Percentiles rank a stretch among this genome's conserved stretches.
These are phyloP conservation scores for Motacilla tschutschensis DNA, from an alignment of 2,113 vertebrate genomes.

Conservation along the genomic window DNA sequence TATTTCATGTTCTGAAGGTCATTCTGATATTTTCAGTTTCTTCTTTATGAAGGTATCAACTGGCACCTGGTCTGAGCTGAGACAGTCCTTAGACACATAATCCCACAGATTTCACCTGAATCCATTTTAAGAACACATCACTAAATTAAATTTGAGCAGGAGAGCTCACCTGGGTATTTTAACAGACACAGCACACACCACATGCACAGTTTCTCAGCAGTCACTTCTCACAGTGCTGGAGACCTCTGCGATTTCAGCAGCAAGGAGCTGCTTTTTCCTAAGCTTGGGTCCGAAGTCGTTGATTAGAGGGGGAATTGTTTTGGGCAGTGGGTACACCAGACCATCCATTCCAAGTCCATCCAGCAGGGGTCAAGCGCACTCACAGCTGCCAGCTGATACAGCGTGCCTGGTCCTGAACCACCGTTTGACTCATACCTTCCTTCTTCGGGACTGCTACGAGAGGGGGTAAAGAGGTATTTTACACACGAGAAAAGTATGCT, in stretches of 20 bases:
- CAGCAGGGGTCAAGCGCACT: not conserved
- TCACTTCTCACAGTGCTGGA: not conserved
- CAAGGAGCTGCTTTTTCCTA: not conserved
- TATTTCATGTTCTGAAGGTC: not conserved
- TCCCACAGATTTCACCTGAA: not conserved
- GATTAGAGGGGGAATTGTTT: not conserved
- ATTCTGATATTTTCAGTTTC: not conserved
- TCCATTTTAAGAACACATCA: not conserved
- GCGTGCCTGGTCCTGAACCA: not conserved
- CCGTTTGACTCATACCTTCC: not conserved
- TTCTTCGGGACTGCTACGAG: not conserved
- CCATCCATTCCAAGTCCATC: not conserved
- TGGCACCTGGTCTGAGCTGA: not conserved
- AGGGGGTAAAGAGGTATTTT: not conserved
- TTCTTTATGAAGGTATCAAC: not conserved
- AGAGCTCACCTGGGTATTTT: rapidly evolving
- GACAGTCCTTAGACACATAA: not conserved
- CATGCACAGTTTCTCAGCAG: not conserved
- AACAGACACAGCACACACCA: not conserved
- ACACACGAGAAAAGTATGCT: not conserved
- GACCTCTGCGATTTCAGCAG: not conserved
- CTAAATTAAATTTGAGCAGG: not conserved
- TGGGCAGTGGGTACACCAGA: no score
- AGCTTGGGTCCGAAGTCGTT: not conserved
- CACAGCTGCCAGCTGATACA: not conserved